Conservation (phyloP, 2,113 vertebrate species). For the Copsychus sechellarum region DNA sequence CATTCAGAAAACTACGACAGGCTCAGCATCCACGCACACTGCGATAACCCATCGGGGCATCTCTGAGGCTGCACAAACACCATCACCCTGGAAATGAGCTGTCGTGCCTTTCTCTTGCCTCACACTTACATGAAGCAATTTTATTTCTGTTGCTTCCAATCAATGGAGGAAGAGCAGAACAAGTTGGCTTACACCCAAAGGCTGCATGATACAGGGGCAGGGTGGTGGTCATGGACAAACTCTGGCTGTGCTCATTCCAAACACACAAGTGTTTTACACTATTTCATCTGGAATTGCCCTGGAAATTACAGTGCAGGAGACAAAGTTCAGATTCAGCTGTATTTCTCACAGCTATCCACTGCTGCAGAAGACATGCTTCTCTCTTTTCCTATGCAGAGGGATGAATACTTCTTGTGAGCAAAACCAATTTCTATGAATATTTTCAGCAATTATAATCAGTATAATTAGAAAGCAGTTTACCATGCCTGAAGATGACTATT, state of each 20-base stretch:
- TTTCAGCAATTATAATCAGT: conserved; percentile 15
- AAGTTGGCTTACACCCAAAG: neutral
- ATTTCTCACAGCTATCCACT: neutral
- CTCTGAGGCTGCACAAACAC: neutral
- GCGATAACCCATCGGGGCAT: neutral
- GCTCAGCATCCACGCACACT: neutral
- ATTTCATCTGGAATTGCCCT: neutral
- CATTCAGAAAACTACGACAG: neutral
- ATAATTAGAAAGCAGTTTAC: conserved; percentile 16
- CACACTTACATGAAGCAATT: neutral
- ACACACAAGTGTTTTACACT: neutral
- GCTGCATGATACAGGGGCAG: neutral
- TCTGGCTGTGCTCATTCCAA: neutral
- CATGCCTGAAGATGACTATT: neutral
- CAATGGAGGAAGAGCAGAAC: neutral
- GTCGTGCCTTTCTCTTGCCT: neutral
- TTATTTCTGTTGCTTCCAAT: neutral
- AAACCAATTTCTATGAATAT: conserved; percentile 16
- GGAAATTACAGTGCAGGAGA: neutral
- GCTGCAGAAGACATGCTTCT: neutral
- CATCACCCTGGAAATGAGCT: neutral
- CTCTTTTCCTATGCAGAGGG: neutral
- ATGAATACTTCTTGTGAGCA: conserved; percentile 2
- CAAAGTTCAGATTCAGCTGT: neutral
- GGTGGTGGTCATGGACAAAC: neutral